These are phyloP conservation scores for Athalia cordata DNA, from an alignment of 2,888 invertebrate genomes.

Conservation along the genomic window DNA sequence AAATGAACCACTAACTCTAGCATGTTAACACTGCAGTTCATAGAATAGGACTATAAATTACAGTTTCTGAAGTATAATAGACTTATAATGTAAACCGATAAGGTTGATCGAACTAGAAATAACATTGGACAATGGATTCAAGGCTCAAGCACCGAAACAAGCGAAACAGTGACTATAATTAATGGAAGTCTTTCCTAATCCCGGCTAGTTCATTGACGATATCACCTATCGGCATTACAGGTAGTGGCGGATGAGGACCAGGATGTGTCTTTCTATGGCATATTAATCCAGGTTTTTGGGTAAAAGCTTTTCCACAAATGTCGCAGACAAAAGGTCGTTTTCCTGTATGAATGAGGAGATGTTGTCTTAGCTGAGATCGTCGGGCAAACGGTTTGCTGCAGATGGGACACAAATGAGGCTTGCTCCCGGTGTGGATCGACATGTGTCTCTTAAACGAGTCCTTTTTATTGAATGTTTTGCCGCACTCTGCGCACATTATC, in stretches of 20 bases:
- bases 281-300: conserved; percentile 70
- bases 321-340: conserved; percentile 70
- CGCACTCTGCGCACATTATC: conserved; percentile 70
- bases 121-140: no score
- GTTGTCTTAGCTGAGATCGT: conserved; percentile 68
- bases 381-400: conserved; percentile 69
- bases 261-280: conserved; percentile 71
- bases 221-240: conserved; percentile 71
- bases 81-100: no score
- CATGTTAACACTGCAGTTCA: no score
- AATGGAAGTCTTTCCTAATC: conserved; percentile 16
- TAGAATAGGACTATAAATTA: no score
- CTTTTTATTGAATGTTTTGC: conserved; percentile 70
- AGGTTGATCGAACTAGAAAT: no score
- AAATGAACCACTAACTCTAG: no score
- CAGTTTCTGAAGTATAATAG: no score
- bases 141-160: no score
- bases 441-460: conserved; percentile 71
- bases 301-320: conserved; percentile 70
- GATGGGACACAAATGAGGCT: conserved; percentile 69
- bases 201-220: conserved; percentile 69
- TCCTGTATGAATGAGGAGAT: conserved; percentile 70
- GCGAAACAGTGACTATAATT: background rate
- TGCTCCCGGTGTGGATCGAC: conserved; percentile 70
- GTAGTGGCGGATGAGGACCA: conserved; percentile 68